Base-by-base conservation (phyloP, 2,797 vertebrate species). In the Psittacula echo region DNA sequence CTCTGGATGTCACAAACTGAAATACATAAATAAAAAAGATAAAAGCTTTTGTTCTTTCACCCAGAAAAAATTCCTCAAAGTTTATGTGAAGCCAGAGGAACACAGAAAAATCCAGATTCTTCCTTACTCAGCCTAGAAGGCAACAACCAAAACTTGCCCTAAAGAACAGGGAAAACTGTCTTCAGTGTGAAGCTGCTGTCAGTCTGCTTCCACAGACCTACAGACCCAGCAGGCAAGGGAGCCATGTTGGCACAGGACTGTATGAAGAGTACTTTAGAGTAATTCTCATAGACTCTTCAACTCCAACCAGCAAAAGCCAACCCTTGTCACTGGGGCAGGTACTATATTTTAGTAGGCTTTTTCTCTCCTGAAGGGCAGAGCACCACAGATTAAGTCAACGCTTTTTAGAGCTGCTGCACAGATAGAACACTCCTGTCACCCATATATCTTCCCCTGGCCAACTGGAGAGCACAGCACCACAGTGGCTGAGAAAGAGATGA, bases 401-500 rank as follows among this genome's bases (percentile, higher is more conserved):
- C n/a, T 83, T 58, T 48, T 42, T 53, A 64, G 74, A 82, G 92
- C 77, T 71, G 83, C 54, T 82, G 84, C 54, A 48, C 17, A 78
- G 75, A 24, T 2, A 3, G 37, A 75, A 87, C 48, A 8, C 48
- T 39, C 3, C 4, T 13, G 81, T 81, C 74, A 89, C 85, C 92
- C 66, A 68, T 9, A 1, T 14, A 7, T 32, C 44, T 26, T n/a
- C 39, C 77, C 30, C 47, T 6, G 15, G 61, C 82, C 90, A 72
- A 75, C 81, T 58, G 80, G 42, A 68, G 37, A 47, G 39, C 41
- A 11, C 29, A 42, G 65, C 78, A 47, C 78, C 73, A n/a, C n/a
- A 44, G 54, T 3, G 0, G n/a, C 51, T 32, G 44, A 64, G 67
- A 37, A 68, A 16, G 0, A 29, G 0, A 5, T 0, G 4, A n/a